phyloP scores from a whole-genome alignment of 2,888 invertebrate genomes.

The Yponomeuta evonymella region DNA sequence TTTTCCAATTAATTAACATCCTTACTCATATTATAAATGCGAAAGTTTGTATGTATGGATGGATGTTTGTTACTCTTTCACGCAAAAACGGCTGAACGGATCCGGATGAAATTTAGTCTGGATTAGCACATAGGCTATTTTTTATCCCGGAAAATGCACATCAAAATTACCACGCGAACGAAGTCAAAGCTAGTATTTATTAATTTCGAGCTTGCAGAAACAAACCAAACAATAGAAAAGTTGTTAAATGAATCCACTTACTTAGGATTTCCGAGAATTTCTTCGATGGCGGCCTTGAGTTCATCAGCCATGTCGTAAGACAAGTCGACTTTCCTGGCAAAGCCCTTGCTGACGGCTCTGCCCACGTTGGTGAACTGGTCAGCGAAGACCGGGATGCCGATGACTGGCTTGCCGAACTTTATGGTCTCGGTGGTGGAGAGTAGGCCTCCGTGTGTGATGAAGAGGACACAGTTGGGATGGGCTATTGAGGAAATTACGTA shows the following conservation, averaged over 20 bases:
- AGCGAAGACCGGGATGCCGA: slow-evolving; percentile 49
- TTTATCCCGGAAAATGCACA: too few species aligned
- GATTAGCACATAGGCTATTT: too few species aligned
- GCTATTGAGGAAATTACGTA: slow-evolving; percentile 28
- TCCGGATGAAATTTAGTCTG: too few species aligned
- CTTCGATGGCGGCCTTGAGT: slow-evolving; percentile 27
- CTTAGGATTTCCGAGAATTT: slow-evolving; percentile 29
- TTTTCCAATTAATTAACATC: too few species aligned
- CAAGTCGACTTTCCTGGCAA: slow-evolving; percentile 28
- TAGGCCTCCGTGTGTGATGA: slow-evolving; percentile 58
- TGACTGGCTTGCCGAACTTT: slow-evolving; percentile 52
- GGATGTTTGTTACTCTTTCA: too few species aligned
- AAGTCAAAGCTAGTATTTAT: too few species aligned
- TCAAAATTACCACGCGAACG: too few species aligned
- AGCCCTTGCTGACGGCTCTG: slow-evolving; percentile 28
- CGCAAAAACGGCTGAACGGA: too few species aligned
- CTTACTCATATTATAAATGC: too few species aligned
- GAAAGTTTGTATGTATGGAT: too few species aligned
- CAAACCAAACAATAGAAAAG: background rate
- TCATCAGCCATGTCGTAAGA: slow-evolving; percentile 27
- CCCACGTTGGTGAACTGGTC: slow-evolving; percentile 39
- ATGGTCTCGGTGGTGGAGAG: slow-evolving; percentile 54
- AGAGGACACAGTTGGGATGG: slow-evolving; percentile 47
- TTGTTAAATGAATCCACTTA: slow-evolving; percentile 20
- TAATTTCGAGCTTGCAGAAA: background rate